Evolutionary conservation across 2,888 invertebrate genomes (phyloP).

Genomic region (Netelia virgata): DNA sequence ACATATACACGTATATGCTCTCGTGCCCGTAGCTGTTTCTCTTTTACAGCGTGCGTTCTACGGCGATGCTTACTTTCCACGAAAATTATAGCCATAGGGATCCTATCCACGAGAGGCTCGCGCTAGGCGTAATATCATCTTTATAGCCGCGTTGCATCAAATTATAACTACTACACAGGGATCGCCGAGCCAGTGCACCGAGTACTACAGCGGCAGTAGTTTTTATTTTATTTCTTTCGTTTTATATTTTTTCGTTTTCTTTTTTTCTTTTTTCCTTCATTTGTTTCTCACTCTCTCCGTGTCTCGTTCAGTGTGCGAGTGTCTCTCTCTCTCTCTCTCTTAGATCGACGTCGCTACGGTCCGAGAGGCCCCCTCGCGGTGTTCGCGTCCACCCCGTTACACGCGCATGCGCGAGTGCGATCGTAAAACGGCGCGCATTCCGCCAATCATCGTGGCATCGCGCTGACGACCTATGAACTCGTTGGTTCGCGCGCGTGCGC

Average conservation of each 20-base stretch:
- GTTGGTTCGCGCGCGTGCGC: constrained; percentile 30
- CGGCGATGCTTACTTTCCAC: constrained; percentile 71
- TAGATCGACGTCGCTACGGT: too few species aligned
- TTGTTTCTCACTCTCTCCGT: constrained; percentile 7
- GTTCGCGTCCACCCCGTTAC: constrained; percentile 38
- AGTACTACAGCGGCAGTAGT: constrained; percentile 63
- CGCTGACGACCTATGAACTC: constrained; percentile 68
- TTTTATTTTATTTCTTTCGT: constrained; percentile 59
- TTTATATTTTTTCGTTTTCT: constrained; percentile 18
- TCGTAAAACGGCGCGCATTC: constrained; percentile 79
- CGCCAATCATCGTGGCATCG: constrained; percentile 77
- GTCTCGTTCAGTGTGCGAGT: not conserved
- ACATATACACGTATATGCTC: not conserved
- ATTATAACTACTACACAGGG: constrained; percentile 75
- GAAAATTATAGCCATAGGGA: constrained; percentile 75
- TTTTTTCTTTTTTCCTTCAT: constrained; percentile 4
- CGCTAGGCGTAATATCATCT: constrained; percentile 72
- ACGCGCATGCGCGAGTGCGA: constrained; percentile 72
- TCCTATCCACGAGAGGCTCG: constrained; percentile 46
- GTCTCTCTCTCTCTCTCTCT: not conserved
- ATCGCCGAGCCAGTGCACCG: constrained; percentile 17
- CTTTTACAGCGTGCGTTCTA: constrained; percentile 48
- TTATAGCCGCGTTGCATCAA: constrained; percentile 77
- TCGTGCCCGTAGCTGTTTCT: constrained; percentile 42
- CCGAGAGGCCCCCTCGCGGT: not conserved